Evolutionary conservation across 2,888 invertebrate genomes (phyloP), one percentile per base, ranked within the genome.

Genomic region (Aphrophora alni): DNA sequence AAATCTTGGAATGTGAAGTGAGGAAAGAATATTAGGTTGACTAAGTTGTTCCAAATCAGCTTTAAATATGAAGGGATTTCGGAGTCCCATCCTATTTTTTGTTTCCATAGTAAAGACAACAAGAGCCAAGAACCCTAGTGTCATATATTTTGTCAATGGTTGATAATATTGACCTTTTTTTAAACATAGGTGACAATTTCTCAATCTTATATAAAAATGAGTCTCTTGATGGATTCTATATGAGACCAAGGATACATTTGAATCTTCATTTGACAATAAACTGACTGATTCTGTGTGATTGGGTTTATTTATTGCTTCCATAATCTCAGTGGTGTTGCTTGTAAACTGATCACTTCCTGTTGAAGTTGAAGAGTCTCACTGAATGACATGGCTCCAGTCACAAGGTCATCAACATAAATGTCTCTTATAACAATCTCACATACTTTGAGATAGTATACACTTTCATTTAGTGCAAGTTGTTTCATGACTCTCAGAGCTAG

Each of bases 391-490:
- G 84, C 82, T n/a, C 85, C 84, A 0, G 84, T 80, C 12, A 84
- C 71, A 0, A 84, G 51, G 80, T 86, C 86, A 77, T 86, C 85
- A 12, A 86, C 84, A 38, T 86, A 86, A 7, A 84, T 83, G 26
- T 85, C 82, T 7, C 79, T 26, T 8, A 4, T n/a, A 12, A 85
- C 17, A 10, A 80, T 81, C 21, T 72, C 12, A 1, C 84, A 75
- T 12, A 84, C 84, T 24, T 76, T 12, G 8, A 85, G 84, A 75
- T 75, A 85, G 0, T 38, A 68, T 2, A 59, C 27, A 38, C 78
- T 38, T 59, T 84, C 84, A 51, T 84, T 83, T 0, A 77, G 8
- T 0, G 82, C 84, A 26, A 86, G 74, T 72, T 85, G 85, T 33
- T 83, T 73, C 10, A 85, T 44, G 26, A 82, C 81, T 51, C 83